Conservation (phyloP, 2,113 vertebrate genomes). For the Uria lomvia region DNA sequence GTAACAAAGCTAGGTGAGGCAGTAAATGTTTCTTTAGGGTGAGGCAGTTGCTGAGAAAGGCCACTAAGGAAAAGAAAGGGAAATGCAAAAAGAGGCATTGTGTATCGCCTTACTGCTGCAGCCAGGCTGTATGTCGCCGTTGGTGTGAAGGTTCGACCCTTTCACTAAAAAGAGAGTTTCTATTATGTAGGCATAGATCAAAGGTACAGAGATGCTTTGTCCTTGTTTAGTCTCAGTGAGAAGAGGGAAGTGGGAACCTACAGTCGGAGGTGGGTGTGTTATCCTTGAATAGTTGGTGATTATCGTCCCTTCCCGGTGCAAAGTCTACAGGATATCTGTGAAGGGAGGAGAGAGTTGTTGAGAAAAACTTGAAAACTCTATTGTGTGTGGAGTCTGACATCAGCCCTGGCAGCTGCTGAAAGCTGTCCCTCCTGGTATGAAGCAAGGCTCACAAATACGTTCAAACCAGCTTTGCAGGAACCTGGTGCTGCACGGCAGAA, state of each 20-base stretch:
- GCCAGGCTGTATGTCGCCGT: background rate
- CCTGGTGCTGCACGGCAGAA: background rate
- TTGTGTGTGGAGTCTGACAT: background rate
- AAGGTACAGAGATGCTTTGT: background rate
- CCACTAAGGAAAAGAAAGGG: background rate
- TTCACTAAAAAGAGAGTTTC: background rate
- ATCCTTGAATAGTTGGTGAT: background rate
- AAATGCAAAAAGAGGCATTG: background rate
- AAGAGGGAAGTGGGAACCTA: background rate
- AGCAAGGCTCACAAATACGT: background rate
- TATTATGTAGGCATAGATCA: background rate
- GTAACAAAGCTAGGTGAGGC: background rate
- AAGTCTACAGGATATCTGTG: background rate
- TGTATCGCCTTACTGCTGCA: background rate
- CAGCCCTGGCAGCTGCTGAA: background rate
- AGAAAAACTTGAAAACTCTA: background rate
- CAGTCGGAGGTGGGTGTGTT: background rate
- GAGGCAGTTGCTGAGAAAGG: background rate
- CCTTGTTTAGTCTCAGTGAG: background rate
- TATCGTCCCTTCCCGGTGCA: fast-evolving
- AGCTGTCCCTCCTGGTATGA: background rate
- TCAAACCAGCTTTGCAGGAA: conserved; percentile 44
- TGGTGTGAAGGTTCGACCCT: background rate
- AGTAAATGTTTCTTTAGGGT: background rate
- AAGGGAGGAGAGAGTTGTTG: background rate